Evolutionary conservation across 2,797 vertebrate species (phyloP).

Genomic region (Hephaestus fuliginosus): DNA sequence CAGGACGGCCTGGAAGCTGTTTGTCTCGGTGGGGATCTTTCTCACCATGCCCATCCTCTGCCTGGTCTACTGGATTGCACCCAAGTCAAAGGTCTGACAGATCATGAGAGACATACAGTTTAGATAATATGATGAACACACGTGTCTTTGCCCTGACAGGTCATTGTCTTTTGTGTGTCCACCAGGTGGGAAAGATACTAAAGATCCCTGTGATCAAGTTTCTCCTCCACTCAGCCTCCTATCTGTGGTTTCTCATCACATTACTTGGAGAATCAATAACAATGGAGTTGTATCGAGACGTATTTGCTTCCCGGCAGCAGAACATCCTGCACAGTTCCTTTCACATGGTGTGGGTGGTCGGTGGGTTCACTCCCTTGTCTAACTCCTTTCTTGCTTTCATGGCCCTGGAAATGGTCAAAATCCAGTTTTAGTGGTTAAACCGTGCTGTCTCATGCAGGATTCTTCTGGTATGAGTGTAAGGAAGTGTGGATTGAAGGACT

Average conservation of each 20-base stretch:
- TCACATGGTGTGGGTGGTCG: slow-evolving; percentile 95
- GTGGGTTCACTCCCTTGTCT: slow-evolving; percentile 74
- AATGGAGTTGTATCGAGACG: slow-evolving; percentile 89
- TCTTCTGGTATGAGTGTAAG: slow-evolving; percentile 96
- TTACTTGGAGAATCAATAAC: slow-evolving; percentile 91
- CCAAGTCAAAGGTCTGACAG: slow-evolving; percentile 89
- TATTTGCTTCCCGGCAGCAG: slow-evolving; percentile 87
- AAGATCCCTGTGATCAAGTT: slow-evolving; percentile 93
- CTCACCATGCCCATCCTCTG: slow-evolving; percentile 92
- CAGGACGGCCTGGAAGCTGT: slow-evolving; percentile 89
- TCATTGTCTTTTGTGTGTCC: slow-evolving; percentile 24
- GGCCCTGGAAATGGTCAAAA: not conserved
- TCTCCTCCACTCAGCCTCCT: slow-evolving; percentile 92
- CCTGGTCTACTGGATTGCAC: slow-evolving; percentile 91
- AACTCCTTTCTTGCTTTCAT: not conserved
- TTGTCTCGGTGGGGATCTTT: slow-evolving; percentile 90
- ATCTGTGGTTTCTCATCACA: slow-evolving; percentile 93
- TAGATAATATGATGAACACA: not conserved
- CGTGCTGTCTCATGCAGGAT: slow-evolving; percentile 81
- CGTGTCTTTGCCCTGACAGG: not conserved
- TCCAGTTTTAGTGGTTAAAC: not conserved
- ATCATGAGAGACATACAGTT: too few species aligned
- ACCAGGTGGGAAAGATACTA: slow-evolving; percentile 88
- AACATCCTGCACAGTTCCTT: slow-evolving; percentile 91
- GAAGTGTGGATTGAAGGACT: slow-evolving; percentile 95